Evolutionary conservation across 2,797 vertebrate species (phyloP).

Genomic region (Anabas testudineus): DNA sequence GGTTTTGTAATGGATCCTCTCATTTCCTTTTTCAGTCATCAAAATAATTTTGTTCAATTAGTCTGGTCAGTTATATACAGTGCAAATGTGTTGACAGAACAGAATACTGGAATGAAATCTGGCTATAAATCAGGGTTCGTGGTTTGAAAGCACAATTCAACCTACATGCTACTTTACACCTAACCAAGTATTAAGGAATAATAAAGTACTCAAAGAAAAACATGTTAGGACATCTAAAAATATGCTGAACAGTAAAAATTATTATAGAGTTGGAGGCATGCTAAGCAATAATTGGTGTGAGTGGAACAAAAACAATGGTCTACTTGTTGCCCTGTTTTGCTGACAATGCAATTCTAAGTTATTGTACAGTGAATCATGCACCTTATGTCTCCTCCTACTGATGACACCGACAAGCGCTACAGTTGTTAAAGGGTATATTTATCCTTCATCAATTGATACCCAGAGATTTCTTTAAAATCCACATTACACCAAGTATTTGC

Average conservation of each 20-base stretch:
- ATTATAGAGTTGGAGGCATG: background rate
- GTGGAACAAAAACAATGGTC: slow-evolving; percentile 5
- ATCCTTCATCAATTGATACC: slow-evolving; percentile 32
- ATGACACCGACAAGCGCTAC: slow-evolving; percentile 35
- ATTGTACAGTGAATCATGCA: slow-evolving; percentile 10
- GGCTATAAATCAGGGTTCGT: slow-evolving; percentile 62
- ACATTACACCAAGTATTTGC: slow-evolving; percentile 34
- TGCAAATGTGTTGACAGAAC: slow-evolving; percentile 7
- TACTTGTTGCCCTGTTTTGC: slow-evolving; percentile 5
- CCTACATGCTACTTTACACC: slow-evolving; percentile 30
- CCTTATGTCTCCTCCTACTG: slow-evolving; percentile 13
- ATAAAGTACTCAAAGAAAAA: slow-evolving; percentile 18
- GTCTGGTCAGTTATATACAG: slow-evolving; percentile 13
- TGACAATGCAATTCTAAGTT: slow-evolving; percentile 15
- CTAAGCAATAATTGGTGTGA: slow-evolving; percentile 6
- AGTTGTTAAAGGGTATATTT: slow-evolving; percentile 28
- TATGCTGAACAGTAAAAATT: slow-evolving; percentile 29
- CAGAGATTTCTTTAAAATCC: slow-evolving; percentile 21
- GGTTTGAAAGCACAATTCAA: slow-evolving; percentile 34
- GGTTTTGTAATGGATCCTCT: background rate
- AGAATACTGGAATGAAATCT: slow-evolving; percentile 22
- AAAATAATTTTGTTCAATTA: slow-evolving; percentile 9
- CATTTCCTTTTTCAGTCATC: slow-evolving; percentile 2
- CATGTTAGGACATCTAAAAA: slow-evolving; percentile 14
- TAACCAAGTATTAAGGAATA: slow-evolving; percentile 18